These are phyloP conservation scores for Tryphoninae sp. DNA, from an alignment of 2,888 invertebrate species.

Conservation along the genomic window DNA sequence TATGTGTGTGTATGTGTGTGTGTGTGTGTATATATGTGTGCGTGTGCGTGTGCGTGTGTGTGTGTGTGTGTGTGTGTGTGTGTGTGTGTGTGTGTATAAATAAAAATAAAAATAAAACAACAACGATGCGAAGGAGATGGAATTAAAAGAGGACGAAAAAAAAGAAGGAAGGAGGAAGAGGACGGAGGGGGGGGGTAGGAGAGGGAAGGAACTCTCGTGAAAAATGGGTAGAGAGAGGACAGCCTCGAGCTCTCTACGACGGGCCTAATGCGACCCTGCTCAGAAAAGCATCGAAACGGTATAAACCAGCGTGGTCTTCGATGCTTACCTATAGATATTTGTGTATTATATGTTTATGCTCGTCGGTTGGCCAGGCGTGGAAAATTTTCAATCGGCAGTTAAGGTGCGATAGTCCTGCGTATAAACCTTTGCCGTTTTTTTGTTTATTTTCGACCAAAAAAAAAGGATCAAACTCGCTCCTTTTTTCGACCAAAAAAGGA, in stretches of 20 bases:
- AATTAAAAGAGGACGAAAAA: constrained; percentile 66
- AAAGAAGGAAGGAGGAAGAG: constrained; percentile 36
- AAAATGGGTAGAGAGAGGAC: constrained; percentile 79
- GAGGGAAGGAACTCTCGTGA: constrained; percentile 69
- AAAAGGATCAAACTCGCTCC: not conserved
- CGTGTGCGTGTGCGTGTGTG: too few relatives aligned
- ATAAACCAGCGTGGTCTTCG: constrained; percentile 61
- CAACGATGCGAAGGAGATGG: constrained; percentile 66
- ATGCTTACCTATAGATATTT: constrained; percentile 4
- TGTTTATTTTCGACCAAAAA: not conserved
- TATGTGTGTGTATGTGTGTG: too few relatives aligned
- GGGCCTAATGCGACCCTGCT: constrained; percentile 77
- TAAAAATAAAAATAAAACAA: constrained; percentile 73
- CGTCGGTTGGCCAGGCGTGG: constrained; percentile 61
- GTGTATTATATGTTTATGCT: constrained; percentile 5
- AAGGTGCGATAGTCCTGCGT: constrained; percentile 7
- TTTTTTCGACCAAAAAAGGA: not conserved
- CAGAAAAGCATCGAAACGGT: constrained; percentile 73
- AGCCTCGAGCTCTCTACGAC: constrained; percentile 74
- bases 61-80: too few relatives aligned
- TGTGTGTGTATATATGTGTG: too few relatives aligned
- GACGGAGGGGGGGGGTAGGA: constrained; percentile 48
- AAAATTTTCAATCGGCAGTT: constrained; percentile 73
- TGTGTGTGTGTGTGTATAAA: constrained; percentile 45
- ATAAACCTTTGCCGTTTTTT: not conserved